Evolutionary conservation across 35 echinoderm and acorn worm species (phyloP).

Genomic region (Acanthaster planci): DNA sequence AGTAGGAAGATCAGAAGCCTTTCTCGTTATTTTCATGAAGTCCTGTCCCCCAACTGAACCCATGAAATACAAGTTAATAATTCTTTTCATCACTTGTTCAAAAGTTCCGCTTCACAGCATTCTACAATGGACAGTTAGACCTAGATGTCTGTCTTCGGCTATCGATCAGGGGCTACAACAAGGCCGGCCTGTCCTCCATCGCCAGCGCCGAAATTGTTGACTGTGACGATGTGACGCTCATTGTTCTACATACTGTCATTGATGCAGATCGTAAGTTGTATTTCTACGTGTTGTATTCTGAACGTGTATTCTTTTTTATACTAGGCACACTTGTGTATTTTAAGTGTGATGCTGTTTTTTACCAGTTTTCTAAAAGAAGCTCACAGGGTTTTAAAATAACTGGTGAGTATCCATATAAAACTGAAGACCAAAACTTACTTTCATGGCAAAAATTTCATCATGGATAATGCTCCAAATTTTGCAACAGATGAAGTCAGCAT

Average conservation of each 20-base stretch:
- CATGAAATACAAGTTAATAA: no score
- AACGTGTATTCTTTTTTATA: background rate
- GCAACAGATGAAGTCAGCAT: constrained; percentile 21
- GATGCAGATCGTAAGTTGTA: constrained; percentile 16
- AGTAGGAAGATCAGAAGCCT: no score
- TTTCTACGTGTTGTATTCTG: background rate
- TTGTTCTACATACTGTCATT: constrained; percentile 34
- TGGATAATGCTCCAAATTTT: no score
- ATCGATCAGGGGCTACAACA: constrained; percentile 30
- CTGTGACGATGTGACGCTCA: constrained; percentile 1
- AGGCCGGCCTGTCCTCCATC: constrained; percentile 40
- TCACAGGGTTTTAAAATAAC: background rate
- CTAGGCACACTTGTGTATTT: background rate
- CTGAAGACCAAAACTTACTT: background rate
- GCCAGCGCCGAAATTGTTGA: constrained; percentile 11
- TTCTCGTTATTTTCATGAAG: no score
- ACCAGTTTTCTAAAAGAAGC: background rate
- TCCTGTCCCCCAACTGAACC: no score
- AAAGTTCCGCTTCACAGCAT: background rate
- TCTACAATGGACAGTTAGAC: background rate
- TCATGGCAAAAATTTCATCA: no score
- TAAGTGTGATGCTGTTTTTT: background rate
- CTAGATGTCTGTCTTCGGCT: constrained; percentile 8
- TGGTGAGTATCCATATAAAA: background rate
- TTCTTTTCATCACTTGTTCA: background rate